Base-by-base conservation (phyloP, 2,797 vertebrate genomes). In the Acomys russatus region DNA sequence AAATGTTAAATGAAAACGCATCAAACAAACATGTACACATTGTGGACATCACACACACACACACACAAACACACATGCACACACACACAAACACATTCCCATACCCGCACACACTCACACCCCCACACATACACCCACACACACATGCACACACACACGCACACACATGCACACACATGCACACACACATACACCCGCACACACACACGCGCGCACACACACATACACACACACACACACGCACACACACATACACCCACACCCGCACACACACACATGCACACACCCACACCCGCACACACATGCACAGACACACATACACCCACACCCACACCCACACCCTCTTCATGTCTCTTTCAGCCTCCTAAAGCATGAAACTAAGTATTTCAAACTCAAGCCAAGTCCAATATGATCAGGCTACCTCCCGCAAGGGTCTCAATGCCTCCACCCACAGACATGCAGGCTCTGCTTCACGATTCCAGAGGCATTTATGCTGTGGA, bases 301-400 rank as follows among this genome's bases (percentile, higher is more conserved):
- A 17, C 63, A 76, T 51, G 38, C 8, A 73, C 56, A 82, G 22
- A 85, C 28, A 20, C 1, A 6, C 44, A 59, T 8, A 18, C 85
- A 35, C 61, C 28, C 79, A 38, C 2, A 6, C 38, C 15, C n/a
- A n/a, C n/a, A n/a, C n/a, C n/a, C n/a, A n/a, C n/a, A n/a, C n/a
- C 14, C 56, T 59, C 28, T 20, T 11, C 22, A 1, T 17, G 56
- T 22, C 56, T 54, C 74, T 73, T 92, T 54, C 71, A 82, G 54
- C 76, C 33, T 94, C 66, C 63, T 25, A 51, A 66, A 0, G 23
- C 30, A 86, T 49, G 25, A 82, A 92, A 86, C 15, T 51, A 49
- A 71, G 8, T 23, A 49, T 73, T 88, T 80, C 79, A 84, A 80
- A 92, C 82, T 51, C 78, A 93, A 94, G 80, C 38, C 3, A 4